These are phyloP conservation scores for Genyomyrus donnyi DNA, from an alignment of 2,113 vertebrate genomes.

Conservation along the genomic window DNA sequence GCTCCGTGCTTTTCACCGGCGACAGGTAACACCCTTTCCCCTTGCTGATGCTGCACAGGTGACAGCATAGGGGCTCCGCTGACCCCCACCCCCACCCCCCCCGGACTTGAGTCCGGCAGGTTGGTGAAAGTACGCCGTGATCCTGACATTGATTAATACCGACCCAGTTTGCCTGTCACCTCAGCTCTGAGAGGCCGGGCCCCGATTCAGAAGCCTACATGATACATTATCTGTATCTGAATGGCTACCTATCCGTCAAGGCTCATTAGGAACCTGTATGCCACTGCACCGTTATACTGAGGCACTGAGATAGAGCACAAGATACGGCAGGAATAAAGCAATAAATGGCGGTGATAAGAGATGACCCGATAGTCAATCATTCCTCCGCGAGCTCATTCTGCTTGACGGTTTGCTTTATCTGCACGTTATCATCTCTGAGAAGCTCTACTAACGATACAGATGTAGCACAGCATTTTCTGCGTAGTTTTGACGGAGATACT, in stretches of 20 bases:
- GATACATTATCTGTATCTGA: slow-evolving; percentile 53
- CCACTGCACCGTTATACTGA: slow-evolving; percentile 26
- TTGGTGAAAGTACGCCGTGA: background rate
- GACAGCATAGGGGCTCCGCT: background rate
- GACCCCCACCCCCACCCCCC: background rate
- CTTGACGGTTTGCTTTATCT: slow-evolving; percentile 37
- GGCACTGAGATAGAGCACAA: slow-evolving; percentile 19
- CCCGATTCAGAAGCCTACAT: slow-evolving; percentile 48
- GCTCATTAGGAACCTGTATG: slow-evolving; percentile 50
- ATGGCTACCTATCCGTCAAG: slow-evolving; percentile 50
- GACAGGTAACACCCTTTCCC: background rate
- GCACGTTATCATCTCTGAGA: slow-evolving; percentile 45
- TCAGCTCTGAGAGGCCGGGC: background rate
- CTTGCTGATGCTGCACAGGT: background rate
- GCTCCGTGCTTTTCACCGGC: background rate
- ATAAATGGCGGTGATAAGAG: slow-evolving; percentile 52
- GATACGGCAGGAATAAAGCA: slow-evolving; percentile 33
- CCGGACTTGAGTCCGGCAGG: background rate
- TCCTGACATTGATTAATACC: background rate
- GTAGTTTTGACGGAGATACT: slow-evolving; percentile 25
- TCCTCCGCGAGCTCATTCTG: slow-evolving; percentile 49
- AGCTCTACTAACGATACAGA: slow-evolving; percentile 39
- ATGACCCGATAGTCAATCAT: slow-evolving; percentile 52
- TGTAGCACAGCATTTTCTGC: slow-evolving; percentile 33
- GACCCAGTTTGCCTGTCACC: background rate